phyloP scores from a whole-genome alignment of 2,888 invertebrate species.

The Timema podura region DNA sequence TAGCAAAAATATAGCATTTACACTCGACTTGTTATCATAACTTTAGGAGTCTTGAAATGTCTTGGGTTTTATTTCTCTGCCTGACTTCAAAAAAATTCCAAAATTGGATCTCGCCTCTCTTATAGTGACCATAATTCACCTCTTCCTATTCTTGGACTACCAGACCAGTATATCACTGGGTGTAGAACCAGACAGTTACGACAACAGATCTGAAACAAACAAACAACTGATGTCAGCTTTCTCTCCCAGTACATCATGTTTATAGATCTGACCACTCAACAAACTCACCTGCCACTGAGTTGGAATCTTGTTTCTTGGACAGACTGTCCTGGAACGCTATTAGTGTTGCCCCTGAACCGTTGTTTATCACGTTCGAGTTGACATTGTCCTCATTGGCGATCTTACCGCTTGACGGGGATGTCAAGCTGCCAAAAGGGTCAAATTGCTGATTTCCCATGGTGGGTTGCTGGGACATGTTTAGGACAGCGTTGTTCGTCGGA shows the following conservation, averaged over 20 bases:
- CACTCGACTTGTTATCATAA: too few species aligned
- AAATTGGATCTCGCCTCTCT: too few species aligned
- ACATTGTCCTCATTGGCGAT: conserved; percentile 31
- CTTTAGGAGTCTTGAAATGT: not conserved
- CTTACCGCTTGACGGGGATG: conserved; percentile 24
- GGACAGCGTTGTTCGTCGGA: conserved; percentile 24
- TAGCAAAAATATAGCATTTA: too few species aligned
- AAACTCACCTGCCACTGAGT: conserved; percentile 30
- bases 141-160: too few species aligned
- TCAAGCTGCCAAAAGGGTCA: conserved; percentile 26
- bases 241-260: not conserved
- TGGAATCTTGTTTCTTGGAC: conserved; percentile 34
- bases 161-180: too few species aligned
- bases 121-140: too few species aligned
- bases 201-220: too few species aligned
- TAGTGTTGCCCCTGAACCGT: conserved; percentile 32
- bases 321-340: conserved; percentile 36
- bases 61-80: not conserved
- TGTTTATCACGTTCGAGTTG: conserved; percentile 31
- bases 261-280: not conserved
- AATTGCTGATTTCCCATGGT: conserved; percentile 25
- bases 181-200: too few species aligned
- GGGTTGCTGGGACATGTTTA: conserved; percentile 22
- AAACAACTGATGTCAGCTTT: not conserved
- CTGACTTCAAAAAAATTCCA: too few species aligned